Evolutionary conservation across 2,888 invertebrate genomes (phyloP).

Genomic region (Spatulosminthurus flaviceps): DNA sequence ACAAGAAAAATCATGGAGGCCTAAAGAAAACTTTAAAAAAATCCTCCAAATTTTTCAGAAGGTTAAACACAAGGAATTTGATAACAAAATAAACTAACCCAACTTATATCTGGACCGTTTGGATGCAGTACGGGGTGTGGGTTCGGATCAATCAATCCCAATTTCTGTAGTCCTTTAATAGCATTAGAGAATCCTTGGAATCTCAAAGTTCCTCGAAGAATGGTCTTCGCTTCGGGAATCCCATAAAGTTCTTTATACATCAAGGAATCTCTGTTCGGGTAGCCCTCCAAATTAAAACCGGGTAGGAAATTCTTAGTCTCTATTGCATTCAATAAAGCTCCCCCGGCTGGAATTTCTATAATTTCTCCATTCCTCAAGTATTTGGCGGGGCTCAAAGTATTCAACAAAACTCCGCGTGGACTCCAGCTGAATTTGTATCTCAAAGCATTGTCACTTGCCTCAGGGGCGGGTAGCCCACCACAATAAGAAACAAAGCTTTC

Average conservation of each 20-base stretch:
- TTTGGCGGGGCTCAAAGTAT: slow-evolving; percentile 88
- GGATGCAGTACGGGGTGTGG: slow-evolving; percentile 91
- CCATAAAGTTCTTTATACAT: slow-evolving; percentile 88
- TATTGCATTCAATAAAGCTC: slow-evolving; percentile 84
- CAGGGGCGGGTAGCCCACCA: slow-evolving; percentile 96
- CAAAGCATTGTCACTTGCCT: slow-evolving; percentile 89
- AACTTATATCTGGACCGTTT: slow-evolving; percentile 94
- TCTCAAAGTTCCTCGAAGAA: slow-evolving; percentile 92
- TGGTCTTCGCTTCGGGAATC: slow-evolving; percentile 84
- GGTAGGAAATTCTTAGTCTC: slow-evolving; percentile 88
- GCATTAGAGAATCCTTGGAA: slow-evolving; percentile 92
- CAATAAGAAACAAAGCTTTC: slow-evolving; percentile 97
- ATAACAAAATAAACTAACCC: slow-evolving; percentile 73
- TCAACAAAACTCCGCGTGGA: slow-evolving; percentile 90
- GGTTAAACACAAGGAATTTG: no score
- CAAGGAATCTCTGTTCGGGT: slow-evolving; percentile 95
- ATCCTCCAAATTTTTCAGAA: no score
- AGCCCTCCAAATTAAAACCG: slow-evolving; percentile 95
- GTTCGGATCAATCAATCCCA: slow-evolving; percentile 87
- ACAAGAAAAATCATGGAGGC: no score
- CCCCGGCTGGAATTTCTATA: slow-evolving; percentile 82
- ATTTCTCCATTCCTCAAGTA: slow-evolving; percentile 79
- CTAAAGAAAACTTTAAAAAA: no score
- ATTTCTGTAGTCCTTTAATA: slow-evolving; percentile 83
- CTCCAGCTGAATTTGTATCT: slow-evolving; percentile 78